These are phyloP conservation scores for Meta bourneti DNA, from an alignment of 2,888 invertebrate species.

Conservation along the genomic window DNA sequence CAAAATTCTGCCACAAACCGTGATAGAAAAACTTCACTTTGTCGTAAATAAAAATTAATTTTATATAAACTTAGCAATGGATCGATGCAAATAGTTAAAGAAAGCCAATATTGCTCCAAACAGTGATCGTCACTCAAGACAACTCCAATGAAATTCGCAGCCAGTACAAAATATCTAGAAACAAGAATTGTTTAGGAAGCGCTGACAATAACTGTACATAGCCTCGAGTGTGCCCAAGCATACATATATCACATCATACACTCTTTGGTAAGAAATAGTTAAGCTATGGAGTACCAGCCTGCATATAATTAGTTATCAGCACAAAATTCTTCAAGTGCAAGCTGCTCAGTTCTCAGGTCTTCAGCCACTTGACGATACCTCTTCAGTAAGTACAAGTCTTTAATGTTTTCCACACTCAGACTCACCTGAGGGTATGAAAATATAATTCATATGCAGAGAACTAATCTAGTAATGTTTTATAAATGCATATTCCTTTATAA, in stretches of 20 bases:
- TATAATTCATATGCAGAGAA: background rate
- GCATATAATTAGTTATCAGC: slow-evolving; percentile 32
- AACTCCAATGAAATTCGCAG: background rate
- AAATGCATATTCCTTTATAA: background rate
- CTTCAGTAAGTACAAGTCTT: slow-evolving; percentile 66
- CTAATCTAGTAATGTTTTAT: background rate
- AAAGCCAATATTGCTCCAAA: background rate
- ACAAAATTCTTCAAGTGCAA: slow-evolving; percentile 53
- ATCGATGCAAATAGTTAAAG: background rate
- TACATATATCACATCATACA: slow-evolving; percentile 67
- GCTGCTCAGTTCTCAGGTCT: slow-evolving; percentile 56
- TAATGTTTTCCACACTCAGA: slow-evolving; percentile 56
- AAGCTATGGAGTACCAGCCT: background rate
- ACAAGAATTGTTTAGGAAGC: slow-evolving; percentile 24
- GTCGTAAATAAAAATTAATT: background rate
- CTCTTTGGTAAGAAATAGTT: slow-evolving; percentile 61
- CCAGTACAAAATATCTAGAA: background rate
- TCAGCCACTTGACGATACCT: slow-evolving; percentile 57
- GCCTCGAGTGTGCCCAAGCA: slow-evolving; percentile 10
- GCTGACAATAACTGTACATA: slow-evolving; percentile 27
- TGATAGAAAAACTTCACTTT: background rate
- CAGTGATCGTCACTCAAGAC: background rate
- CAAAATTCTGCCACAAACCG: too few relatives aligned
- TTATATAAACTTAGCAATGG: background rate
- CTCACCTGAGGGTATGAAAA: slow-evolving; percentile 29